These are phyloP conservation scores for Caenorhabditis tropicalis DNA, from an alignment of 1,140 invertebrate genomes.

Conservation along the genomic window DNA sequence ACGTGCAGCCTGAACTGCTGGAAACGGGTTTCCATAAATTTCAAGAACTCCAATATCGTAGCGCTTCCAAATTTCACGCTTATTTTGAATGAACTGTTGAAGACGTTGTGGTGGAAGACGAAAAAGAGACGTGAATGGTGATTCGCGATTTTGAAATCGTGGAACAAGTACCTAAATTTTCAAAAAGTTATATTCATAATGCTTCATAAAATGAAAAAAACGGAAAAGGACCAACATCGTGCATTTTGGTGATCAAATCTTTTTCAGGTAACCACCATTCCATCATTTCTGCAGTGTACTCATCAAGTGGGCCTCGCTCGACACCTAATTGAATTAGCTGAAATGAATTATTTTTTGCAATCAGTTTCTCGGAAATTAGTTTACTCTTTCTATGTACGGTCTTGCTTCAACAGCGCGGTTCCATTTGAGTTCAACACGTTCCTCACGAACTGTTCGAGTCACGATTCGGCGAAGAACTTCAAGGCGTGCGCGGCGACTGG, in stretches of 20 bases:
- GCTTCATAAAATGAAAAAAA: not conserved
- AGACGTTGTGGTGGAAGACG: constrained; percentile 59
- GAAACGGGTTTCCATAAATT: constrained; percentile 62
- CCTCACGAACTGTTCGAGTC: constrained; percentile 64
- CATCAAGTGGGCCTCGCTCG: constrained; percentile 60
- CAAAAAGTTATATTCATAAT: not conserved
- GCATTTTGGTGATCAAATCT: constrained; percentile 61
- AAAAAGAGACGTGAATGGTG: constrained; percentile 63
- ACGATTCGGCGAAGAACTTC: constrained; percentile 63
- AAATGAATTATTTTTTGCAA: constrained; percentile 26
- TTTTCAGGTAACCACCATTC: constrained; percentile 67
- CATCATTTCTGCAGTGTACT: constrained; percentile 68
- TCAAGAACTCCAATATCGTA: constrained; percentile 63
- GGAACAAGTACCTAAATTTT: constrained; percentile 59
- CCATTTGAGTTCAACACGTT: constrained; percentile 63
- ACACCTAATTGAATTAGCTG: constrained; percentile 68
- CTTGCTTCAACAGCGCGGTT: constrained; percentile 65
- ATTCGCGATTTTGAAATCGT: constrained; percentile 56
- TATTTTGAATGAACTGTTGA: constrained; percentile 52
- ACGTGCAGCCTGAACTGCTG: constrained; percentile 33
- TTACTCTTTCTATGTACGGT: constrained; percentile 64
- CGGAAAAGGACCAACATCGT: constrained; percentile 52
- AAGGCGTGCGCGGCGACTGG: constrained; percentile 40
- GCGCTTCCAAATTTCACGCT: constrained; percentile 49
- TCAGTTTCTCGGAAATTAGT: constrained; percentile 3